Evolutionary conservation across 2,888 invertebrate genomes (phyloP).

Genomic region (Hanleya hanleyi): DNA sequence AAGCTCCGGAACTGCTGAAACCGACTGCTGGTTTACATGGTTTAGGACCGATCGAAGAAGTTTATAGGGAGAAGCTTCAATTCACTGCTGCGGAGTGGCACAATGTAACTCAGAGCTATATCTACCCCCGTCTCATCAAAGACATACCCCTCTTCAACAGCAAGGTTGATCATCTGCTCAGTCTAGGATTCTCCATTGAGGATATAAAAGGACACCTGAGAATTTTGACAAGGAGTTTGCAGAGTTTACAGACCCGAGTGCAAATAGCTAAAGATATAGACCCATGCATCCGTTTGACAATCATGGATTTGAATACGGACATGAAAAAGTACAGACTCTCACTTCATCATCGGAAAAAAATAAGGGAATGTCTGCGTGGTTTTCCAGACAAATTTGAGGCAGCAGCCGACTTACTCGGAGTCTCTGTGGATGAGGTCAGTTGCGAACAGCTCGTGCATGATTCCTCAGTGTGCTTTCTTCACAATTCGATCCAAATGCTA

Average conservation of each 20-base stretch:
- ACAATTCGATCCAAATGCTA: conserved; percentile 11
- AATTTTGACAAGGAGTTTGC: conserved; percentile 13
- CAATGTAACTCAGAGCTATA: not conserved
- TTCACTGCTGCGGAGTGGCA: conserved; percentile 5
- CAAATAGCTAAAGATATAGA: not conserved
- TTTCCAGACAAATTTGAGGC: not conserved
- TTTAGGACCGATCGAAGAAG: too few species aligned
- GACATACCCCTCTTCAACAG: conserved; percentile 9
- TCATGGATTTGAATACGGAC: not conserved
- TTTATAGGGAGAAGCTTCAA: conserved; percentile 1
- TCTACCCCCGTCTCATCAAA: not conserved
- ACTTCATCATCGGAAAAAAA: not conserved
- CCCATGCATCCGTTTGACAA: not conserved
- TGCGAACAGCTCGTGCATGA: not conserved
- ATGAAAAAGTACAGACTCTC: not conserved
- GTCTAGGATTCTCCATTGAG: conserved; percentile 14
- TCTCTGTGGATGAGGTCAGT: conserved; percentile 11
- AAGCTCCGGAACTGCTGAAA: too few species aligned
- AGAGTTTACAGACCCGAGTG: not conserved
- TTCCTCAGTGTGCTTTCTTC: not conserved
- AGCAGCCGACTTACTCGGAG: conserved; percentile 24
- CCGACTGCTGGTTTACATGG: too few species aligned
- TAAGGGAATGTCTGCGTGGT: not conserved
- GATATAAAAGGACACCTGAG: conserved; percentile 12
- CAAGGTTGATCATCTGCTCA: conserved; percentile 12